Evolutionary conservation across 2,888 invertebrate genomes (phyloP).

Genomic region (Drosophila gaucha): DNA sequence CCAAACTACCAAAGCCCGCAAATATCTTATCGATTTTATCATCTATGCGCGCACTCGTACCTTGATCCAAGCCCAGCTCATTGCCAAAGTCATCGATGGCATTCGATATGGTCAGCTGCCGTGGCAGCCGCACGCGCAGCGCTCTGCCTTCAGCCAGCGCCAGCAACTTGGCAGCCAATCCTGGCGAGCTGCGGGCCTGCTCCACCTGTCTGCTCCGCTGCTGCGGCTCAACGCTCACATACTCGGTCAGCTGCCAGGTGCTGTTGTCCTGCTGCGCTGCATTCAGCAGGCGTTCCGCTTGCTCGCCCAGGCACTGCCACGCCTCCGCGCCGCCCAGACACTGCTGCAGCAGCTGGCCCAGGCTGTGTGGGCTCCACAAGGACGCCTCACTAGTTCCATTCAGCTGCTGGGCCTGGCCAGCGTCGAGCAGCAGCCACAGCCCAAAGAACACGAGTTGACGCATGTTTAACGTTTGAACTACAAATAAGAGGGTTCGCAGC

Average conservation of each 20-base stretch:
- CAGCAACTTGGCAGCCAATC: constrained; percentile 65
- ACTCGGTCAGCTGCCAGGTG: constrained; percentile 82
- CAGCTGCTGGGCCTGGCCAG: constrained; percentile 13
- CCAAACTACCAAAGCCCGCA: constrained; percentile 57
- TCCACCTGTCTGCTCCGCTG: background rate
- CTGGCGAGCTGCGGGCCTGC: constrained; percentile 29
- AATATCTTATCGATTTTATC: constrained; percentile 77
- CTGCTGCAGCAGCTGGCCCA: constrained; percentile 71
- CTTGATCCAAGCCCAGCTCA: constrained; percentile 71
- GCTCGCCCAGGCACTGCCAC: constrained; percentile 84
- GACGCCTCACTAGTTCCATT: constrained; percentile 6
- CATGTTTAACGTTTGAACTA: constrained; percentile 33
- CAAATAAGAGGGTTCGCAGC: constrained; percentile 36
- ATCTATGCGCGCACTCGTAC: constrained; percentile 79
- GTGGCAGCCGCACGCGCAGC: constrained; percentile 71
- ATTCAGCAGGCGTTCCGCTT: constrained; percentile 84
- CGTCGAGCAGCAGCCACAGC: constrained; percentile 21
- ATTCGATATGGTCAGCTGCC: constrained; percentile 60
- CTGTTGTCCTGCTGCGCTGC: constrained; percentile 83
- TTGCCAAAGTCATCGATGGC: constrained; percentile 68
- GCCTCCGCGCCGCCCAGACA: constrained; percentile 69
- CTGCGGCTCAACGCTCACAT: constrained; percentile 68
- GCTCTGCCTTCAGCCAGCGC: constrained; percentile 71
- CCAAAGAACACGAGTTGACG: constrained; percentile 20
- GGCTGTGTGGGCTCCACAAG: constrained; percentile 49